Percentiles rank a stretch among this genome's conserved stretches.
Evolutionary conservation across 2,797 vertebrate species (phyloP).

Genomic region (Acanthopagrus latus): DNA sequence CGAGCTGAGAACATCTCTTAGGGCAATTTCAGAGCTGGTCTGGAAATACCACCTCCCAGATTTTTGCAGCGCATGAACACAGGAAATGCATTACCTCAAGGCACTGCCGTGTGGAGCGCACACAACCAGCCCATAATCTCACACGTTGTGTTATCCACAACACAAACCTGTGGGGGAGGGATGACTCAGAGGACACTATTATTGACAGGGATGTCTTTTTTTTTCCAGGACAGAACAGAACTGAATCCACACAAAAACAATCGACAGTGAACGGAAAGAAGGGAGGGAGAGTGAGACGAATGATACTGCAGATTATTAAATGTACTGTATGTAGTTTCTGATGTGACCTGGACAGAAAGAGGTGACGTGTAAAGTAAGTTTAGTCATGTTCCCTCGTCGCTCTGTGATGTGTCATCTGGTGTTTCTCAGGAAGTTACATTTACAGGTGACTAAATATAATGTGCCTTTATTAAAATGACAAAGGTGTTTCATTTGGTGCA

Average conservation of each 20-base stretch:
- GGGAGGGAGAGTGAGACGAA: not conserved
- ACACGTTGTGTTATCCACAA: constrained; percentile 5
- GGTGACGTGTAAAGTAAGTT: no score
- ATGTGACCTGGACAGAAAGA: no score
- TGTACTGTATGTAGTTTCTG: no score
- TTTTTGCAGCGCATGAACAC: constrained; percentile 47
- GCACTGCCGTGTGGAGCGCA: constrained; percentile 43
- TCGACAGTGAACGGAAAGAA: not conserved
- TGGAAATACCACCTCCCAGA: constrained; percentile 69
- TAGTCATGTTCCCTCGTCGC: no score
- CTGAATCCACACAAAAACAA: not conserved
- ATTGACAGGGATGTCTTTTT: constrained; percentile 4
- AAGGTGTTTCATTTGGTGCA: no score
- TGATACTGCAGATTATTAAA: not conserved
- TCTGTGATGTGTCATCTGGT: no score
- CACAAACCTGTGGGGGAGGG: constrained; percentile 31
- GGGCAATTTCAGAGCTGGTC: constrained; percentile 51
- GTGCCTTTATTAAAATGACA: no score
- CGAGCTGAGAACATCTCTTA: constrained; percentile 62
- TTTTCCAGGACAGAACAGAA: not conserved
- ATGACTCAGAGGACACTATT: constrained; percentile 29
- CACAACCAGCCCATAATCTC: constrained; percentile 21
- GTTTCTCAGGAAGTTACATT: no score
- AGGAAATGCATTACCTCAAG: constrained; percentile 62
- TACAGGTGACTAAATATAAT: no score